Evolutionary conservation across 1,140 invertebrate species (phyloP), one percentile per base, ranked within the genome.

Genomic region (Microplitis demolitor): DNA sequence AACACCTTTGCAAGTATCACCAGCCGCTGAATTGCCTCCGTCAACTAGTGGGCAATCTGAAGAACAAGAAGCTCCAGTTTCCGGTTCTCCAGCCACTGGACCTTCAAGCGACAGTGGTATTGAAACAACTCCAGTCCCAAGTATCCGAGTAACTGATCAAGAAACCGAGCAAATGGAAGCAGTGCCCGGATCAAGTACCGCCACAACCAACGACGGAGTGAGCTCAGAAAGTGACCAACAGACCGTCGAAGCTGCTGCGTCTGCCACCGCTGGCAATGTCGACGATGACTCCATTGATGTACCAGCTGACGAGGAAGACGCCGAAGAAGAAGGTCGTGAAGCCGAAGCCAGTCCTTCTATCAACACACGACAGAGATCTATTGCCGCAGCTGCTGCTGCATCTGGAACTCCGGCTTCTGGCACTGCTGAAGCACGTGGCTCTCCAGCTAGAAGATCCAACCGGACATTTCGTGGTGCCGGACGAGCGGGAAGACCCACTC

Each of bases 1-100:
- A 9, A 93, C 92, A 2, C 92, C 94, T 11, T 86, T 92, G 45
- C 92, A 94, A 83, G 90, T 92, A 34, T 93, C 93, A 1, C 91
- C 91, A 14, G 91, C 90, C 69, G 88, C 87, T 8, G 82, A 88
- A 74, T 75, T 85, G 34, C 81, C 83, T 74, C 81, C 84, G 39
- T 83, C 81, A 74, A 86, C 82, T 54, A 84, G 80, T 60, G 79
- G 79, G 8, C 79, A 81, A 66, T 67, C 79, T 0, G 84, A 86
- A 72, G 84, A 86, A 66, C 81, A 82, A 56, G 83, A 86, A 66
- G 74, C 71, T 4, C 74, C 76, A 1, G 72, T 78, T 54, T 78
- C 80, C 6, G 79, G 79, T 3, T 77, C 78, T 4, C 67, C 76
- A 14, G 75, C 78, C 4, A 62, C 79, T 66, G 74, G 24, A 6